These are phyloP conservation scores for Orchesella cincta DNA, from an alignment of 1,140 invertebrate species.

Conservation along the genomic window DNA sequence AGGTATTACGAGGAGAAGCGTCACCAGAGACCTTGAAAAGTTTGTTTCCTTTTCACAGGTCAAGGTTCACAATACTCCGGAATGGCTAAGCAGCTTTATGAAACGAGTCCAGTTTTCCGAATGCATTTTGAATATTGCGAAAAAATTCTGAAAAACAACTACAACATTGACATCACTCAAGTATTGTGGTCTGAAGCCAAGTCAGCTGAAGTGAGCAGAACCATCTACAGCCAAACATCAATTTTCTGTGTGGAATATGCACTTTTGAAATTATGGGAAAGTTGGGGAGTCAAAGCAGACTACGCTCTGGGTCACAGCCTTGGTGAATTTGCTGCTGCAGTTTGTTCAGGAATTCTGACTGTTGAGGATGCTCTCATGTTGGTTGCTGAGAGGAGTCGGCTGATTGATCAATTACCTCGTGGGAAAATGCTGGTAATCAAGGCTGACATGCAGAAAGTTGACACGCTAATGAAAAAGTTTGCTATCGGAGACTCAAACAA, in stretches of 20 bases:
- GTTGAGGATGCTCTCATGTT: constrained; percentile 36
- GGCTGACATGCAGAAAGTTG: background rate
- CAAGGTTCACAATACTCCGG: constrained; percentile 41
- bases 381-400: constrained; percentile 24
- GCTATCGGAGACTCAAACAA: background rate
- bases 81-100: constrained; percentile 36
- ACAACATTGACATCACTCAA: background rate
- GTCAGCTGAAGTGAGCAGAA: background rate
- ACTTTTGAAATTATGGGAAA: constrained; percentile 38
- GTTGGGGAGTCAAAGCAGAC: constrained; percentile 37
- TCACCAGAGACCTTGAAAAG: constrained; percentile 8
- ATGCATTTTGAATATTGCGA: constrained; percentile 29
- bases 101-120: constrained; percentile 32
- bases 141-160: constrained; percentile 1
- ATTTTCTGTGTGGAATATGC: constrained; percentile 43
- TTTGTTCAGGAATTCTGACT: constrained; percentile 37
- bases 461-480: background rate
- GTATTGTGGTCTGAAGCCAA: background rate
- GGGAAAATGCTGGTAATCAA: constrained; percentile 38
- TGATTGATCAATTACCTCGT: constrained; percentile 35
- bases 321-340: constrained; percentile 30
- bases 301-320: constrained; percentile 16
- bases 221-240: constrained; percentile 34
- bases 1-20: constrained; percentile 3
- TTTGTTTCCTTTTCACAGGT: constrained; percentile 41